These are phyloP conservation scores for Tipula confusa DNA, from an alignment of 2,888 invertebrate genomes.

Conservation along the genomic window DNA sequence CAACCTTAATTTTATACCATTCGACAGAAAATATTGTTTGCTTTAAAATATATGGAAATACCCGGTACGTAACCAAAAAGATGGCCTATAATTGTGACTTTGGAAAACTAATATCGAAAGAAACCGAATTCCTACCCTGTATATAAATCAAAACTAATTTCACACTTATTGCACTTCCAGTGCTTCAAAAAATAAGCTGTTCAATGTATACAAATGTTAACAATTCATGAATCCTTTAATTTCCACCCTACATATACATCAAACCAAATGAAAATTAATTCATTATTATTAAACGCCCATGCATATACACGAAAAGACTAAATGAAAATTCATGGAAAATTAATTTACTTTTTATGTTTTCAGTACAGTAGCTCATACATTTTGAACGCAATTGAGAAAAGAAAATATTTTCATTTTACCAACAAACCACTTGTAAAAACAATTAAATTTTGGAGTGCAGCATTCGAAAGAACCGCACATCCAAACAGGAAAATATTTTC, in stretches of 20 bases:
- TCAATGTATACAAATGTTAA: neutral
- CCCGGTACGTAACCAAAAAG: too few species aligned
- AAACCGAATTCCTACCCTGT: too few species aligned
- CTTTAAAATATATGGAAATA: too few species aligned
- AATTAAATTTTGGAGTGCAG: neutral
- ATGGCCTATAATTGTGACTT: too few species aligned
- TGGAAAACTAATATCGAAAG: too few species aligned
- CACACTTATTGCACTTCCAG: neutral
- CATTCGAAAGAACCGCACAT: neutral
- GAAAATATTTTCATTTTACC: neutral
- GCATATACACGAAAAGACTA: neutral
- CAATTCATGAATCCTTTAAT: too few species aligned
- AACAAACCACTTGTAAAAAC: neutral
- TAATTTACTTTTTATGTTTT: neutral
- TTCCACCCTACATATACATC: neutral
- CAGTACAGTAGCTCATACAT: neutral
- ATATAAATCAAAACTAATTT: too few species aligned
- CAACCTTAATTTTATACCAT: too few species aligned
- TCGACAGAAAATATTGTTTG: too few species aligned
- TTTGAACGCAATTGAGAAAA: neutral
- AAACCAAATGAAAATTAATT: too few species aligned
- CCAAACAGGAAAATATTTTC: too few species aligned
- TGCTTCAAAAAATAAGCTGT: neutral
- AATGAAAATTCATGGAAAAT: neutral
- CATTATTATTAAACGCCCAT: neutral